Evolutionary conservation across 2,797 vertebrate species (phyloP).

Genomic region (Pangasius krempfi): DNA sequence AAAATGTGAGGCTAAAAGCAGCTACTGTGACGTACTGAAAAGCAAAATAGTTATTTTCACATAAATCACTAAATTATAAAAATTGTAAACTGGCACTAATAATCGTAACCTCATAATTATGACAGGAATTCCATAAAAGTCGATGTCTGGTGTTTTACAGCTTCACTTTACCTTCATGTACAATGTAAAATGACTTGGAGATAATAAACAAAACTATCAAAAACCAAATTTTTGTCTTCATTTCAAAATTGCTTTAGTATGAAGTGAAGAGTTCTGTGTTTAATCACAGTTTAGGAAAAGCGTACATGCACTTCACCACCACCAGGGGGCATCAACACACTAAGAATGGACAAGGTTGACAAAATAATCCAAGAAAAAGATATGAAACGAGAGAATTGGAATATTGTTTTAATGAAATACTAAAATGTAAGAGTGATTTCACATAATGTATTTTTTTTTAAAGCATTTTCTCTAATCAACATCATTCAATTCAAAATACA

Average conservation of each 20-base stretch:
- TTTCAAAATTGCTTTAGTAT: neutral
- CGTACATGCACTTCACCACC: neutral
- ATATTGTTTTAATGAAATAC: neutral
- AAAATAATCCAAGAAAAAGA: neutral
- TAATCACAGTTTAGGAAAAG: neutral
- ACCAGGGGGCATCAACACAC: conserved; percentile 21
- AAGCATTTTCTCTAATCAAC: neutral
- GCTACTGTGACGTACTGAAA: neutral
- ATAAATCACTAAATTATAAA: neutral
- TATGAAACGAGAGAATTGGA: neutral
- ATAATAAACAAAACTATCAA: too few species aligned
- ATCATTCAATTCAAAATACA: too few species aligned
- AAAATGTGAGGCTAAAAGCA: neutral
- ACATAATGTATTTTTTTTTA: neutral
- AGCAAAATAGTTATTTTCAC: neutral
- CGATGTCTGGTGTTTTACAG: neutral
- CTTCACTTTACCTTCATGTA: neutral
- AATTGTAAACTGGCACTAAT: neutral
- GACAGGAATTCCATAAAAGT: neutral
- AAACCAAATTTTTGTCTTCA: too few species aligned
- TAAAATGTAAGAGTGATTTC: neutral
- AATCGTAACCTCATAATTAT: neutral
- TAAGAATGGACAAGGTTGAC: neutral
- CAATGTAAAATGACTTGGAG: neutral
- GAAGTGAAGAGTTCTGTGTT: neutral